These are phyloP conservation scores for Drusus annulatus DNA, from an alignment of 1,140 invertebrate genomes.

Conservation along the genomic window DNA sequence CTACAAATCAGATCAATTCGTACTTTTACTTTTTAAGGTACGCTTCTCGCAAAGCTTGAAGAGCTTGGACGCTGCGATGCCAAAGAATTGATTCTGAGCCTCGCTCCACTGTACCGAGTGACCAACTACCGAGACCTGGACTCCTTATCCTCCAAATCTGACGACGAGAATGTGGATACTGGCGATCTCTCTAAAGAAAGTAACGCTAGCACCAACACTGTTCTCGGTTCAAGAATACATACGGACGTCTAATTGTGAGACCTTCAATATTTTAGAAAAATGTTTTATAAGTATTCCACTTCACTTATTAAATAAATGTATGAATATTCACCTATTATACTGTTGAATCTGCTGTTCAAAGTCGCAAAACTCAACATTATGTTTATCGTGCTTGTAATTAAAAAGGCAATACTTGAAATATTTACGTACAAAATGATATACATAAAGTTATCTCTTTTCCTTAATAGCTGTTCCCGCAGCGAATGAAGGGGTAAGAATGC, in stretches of 20 bases:
- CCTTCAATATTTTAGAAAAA: neutral
- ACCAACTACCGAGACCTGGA: conserved; percentile 38
- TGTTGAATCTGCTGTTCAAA: neutral
- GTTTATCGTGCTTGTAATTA: neutral
- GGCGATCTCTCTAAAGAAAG: conserved; percentile 37
- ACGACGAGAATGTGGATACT: conserved; percentile 39
- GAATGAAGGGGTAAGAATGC: neutral
- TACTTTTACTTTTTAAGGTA: conserved; percentile 44
- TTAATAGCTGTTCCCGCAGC: conserved; percentile 19
- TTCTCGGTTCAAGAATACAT: conserved; percentile 54
- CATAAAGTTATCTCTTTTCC: neutral
- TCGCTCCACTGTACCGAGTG: conserved; percentile 45
- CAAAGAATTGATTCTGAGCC: conserved; percentile 37
- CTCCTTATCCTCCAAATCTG: conserved; percentile 32
- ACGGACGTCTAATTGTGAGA: conserved; percentile 51
- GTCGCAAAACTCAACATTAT: conserved; percentile 4
- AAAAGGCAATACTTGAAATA: conserved; percentile 17
- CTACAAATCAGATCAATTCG: too few relatives aligned
- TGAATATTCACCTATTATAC: neutral
- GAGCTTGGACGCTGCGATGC: conserved; percentile 52
- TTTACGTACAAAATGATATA: conserved; percentile 7
- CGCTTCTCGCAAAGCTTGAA: conserved; percentile 47
- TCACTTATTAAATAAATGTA: conserved; percentile 3
- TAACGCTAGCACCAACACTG: conserved; percentile 20
- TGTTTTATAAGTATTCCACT: neutral